Evolutionary conservation across 2,888 invertebrate genomes (phyloP).

Genomic region (Eudiplozoon nipponicum): DNA sequence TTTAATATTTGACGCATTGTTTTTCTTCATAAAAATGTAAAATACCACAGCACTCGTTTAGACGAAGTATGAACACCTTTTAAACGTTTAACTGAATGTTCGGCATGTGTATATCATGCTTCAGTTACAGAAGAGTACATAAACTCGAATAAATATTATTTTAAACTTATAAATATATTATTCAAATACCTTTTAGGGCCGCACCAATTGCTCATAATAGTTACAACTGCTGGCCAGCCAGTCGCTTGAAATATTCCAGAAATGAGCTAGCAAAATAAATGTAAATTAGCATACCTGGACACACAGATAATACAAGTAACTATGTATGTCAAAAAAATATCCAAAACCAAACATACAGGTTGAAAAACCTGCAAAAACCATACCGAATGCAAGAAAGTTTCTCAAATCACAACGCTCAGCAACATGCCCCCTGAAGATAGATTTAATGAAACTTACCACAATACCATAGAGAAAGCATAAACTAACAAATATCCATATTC

Average conservation of each 20-base stretch:
- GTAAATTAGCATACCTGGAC: slow-evolving; percentile 41
- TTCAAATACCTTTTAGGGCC: slow-evolving; percentile 38
- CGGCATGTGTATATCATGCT: no score
- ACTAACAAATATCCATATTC: slow-evolving; percentile 8
- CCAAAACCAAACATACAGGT: slow-evolving; percentile 62
- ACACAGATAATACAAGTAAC: slow-evolving; percentile 43
- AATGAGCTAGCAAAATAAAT: no score
- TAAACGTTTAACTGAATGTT: no score
- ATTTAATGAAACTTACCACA: slow-evolving; percentile 7
- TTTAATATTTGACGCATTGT: no score
- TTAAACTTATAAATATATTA: neutral
- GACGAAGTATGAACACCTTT: no score
- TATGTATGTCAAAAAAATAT: slow-evolving; percentile 45
- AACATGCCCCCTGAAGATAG: slow-evolving; percentile 40
- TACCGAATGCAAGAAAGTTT: slow-evolving; percentile 57
- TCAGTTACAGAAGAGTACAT: no score
- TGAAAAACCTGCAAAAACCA: slow-evolving; percentile 52
- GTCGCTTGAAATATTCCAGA: slow-evolving; percentile 54
- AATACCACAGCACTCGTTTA: no score
- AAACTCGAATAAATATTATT: no score
- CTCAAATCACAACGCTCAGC: slow-evolving; percentile 62
- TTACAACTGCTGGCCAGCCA: slow-evolving; percentile 79
- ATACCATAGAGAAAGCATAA: slow-evolving; percentile 9
- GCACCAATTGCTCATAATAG: slow-evolving; percentile 76
- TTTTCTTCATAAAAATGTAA: no score